Evolutionary conservation across 2,797 vertebrate genomes (phyloP).

Genomic region (Artibeus lituratus): DNA sequence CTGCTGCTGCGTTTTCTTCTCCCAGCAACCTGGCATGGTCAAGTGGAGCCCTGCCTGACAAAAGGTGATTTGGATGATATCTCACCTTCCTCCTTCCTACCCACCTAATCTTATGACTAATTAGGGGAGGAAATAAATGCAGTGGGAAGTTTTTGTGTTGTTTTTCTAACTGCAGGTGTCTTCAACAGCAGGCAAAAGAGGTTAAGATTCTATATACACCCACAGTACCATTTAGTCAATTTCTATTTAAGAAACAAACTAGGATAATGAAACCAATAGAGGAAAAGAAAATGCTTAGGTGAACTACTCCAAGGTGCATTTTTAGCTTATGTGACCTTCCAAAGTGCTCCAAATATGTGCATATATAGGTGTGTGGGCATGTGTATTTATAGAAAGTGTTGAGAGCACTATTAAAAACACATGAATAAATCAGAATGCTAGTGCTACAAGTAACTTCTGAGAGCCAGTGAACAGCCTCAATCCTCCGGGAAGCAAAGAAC

Average conservation of each 20-base stretch:
- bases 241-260: slow-evolving; percentile 68
- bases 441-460: slow-evolving; percentile 28
- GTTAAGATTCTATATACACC: slow-evolving; percentile 26
- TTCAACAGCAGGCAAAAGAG: slow-evolving; percentile 28
- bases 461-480: slow-evolving; percentile 1
- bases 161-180: slow-evolving; percentile 15
- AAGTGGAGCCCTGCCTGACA: neutral
- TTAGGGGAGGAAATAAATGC: neutral
- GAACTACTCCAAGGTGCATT: slow-evolving; percentile 51
- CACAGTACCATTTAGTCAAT: slow-evolving; percentile 55
- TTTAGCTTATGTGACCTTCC: slow-evolving; percentile 67
- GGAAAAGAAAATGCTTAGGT: slow-evolving; percentile 52
- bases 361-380: slow-evolving; percentile 38
- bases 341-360: slow-evolving; percentile 20
- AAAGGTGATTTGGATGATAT: neutral
- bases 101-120: neutral
- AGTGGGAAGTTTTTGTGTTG: neutral
- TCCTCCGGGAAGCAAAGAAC: slow-evolving; percentile 30
- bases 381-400: slow-evolving; percentile 61
- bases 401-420: slow-evolving; percentile 49
- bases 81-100: neutral
- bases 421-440: slow-evolving; percentile 49
- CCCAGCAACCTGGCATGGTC: neutral
- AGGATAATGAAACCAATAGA: slow-evolving; percentile 55
- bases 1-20: neutral